Conservation (phyloP, 2,888 invertebrate genomes). For the Ctenicera cuprea region DNA sequence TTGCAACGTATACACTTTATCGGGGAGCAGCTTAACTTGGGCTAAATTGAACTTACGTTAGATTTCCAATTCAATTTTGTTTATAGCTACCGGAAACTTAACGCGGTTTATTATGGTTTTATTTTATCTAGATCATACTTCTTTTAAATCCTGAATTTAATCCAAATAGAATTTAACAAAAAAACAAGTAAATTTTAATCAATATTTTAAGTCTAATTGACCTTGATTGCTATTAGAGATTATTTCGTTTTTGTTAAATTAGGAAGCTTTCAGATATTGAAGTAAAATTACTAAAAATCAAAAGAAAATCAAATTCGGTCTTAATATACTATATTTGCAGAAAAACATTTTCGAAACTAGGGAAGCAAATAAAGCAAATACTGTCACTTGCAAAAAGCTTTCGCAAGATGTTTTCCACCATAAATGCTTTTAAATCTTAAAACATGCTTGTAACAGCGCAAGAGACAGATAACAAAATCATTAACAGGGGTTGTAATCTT, state of each 20-base stretch:
- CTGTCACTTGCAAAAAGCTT: too few relatives aligned
- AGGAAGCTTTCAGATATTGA: too few relatives aligned
- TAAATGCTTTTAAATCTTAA: slow-evolving; percentile 12
- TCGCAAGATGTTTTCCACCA: too few relatives aligned
- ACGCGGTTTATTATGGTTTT: slow-evolving; percentile 38
- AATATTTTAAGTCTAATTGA: too few relatives aligned
- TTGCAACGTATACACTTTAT: slow-evolving; percentile 54
- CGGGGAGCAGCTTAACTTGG: slow-evolving; percentile 48
- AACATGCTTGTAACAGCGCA: slow-evolving; percentile 23
- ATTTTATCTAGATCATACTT: slow-evolving; percentile 36
- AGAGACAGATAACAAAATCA: slow-evolving; percentile 49
- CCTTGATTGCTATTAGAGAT: too few relatives aligned
- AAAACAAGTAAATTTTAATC: too few relatives aligned
- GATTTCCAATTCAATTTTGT: slow-evolving; percentile 53
- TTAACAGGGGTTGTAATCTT: slow-evolving; percentile 57
- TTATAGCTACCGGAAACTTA: slow-evolving; percentile 43
- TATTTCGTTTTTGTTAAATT: too few relatives aligned
- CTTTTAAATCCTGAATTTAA: background rate
- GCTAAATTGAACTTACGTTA: slow-evolving; percentile 52
- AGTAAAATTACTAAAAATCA: too few relatives aligned
- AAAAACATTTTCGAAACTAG: background rate
- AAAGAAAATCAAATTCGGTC: too few relatives aligned
- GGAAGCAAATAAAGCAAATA: background rate
- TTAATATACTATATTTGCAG: too few relatives aligned
- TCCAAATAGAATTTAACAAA: too few relatives aligned